phyloP scores from a whole-genome alignment of 2,888 invertebrate genomes.

The Ariolimax columbianus region DNA sequence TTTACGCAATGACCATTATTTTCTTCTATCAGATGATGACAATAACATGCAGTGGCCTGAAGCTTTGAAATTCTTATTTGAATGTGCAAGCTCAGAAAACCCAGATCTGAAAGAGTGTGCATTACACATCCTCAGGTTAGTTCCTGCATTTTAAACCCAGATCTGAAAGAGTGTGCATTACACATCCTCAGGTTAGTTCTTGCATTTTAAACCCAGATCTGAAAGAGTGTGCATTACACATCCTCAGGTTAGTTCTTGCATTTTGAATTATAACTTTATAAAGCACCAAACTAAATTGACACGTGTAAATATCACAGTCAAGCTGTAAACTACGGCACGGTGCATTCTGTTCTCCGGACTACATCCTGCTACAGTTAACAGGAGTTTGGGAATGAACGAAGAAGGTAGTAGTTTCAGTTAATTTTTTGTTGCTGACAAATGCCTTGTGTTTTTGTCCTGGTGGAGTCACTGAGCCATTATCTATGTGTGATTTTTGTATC shows the following conservation, averaged over 20 bases:
- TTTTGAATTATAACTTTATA: no score
- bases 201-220: conserved; percentile 85
- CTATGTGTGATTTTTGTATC: no score
- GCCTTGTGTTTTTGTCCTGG: no score
- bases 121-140: conserved; percentile 94
- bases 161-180: conserved; percentile 94
- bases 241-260: conserved; percentile 88
- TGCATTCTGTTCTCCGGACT: no score
- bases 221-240: conserved; percentile 94
- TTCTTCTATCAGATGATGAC: conserved; percentile 86
- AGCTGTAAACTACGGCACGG: no score
- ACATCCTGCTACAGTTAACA: no score
- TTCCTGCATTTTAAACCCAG: conserved; percentile 78
- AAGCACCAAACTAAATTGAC: no score
- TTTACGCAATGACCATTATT: not conserved
- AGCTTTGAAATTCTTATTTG: conserved; percentile 93
- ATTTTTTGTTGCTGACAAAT: no score
- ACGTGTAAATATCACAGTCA: no score
- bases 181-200: conserved; percentile 91
- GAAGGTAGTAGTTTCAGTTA: no score
- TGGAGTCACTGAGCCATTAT: no score
- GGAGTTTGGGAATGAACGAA: no score
- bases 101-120: conserved; percentile 93
- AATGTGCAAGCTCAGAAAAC: conserved; percentile 91
- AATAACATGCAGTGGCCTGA: conserved; percentile 98